These are phyloP conservation scores for Diphyllodes magnificus DNA, from an alignment of 2,113 vertebrate species.

Conservation along the genomic window DNA sequence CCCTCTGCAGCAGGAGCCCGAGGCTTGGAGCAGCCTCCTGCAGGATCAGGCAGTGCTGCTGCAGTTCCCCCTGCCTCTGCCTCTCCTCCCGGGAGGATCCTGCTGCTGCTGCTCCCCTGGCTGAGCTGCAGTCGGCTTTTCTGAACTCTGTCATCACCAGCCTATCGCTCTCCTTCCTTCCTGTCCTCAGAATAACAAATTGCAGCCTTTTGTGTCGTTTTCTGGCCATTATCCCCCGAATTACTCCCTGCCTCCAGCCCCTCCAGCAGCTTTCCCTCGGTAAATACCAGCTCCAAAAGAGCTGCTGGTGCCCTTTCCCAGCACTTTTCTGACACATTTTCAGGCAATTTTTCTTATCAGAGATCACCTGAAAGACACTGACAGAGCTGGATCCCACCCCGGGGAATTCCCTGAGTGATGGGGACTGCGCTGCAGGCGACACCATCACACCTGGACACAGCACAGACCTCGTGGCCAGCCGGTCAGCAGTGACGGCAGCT, in stretches of 20 bases:
- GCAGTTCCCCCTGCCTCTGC: background rate
- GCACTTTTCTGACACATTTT: background rate
- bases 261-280: background rate
- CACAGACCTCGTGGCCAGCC: accelerated
- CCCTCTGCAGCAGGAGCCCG: background rate
- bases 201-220: background rate
- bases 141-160: background rate
- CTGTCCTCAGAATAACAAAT: background rate
- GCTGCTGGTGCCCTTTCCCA: background rate
- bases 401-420: accelerated
- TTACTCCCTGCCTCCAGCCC: background rate
- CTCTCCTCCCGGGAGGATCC: background rate
- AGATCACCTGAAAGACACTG: accelerated
- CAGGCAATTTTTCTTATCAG: accelerated
- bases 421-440: accelerated
- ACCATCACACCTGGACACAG: accelerated
- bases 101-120: background rate
- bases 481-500: accelerated
- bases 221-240: background rate
- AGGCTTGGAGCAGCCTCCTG: accelerated
- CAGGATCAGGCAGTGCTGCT: background rate
- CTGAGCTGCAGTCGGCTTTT: background rate
- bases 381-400: accelerated
- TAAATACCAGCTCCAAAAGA: background rate
- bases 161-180: background rate